These are phyloP conservation scores for Bolinopsis microptera DNA, from an alignment of 37 sponge, comb jelly and placozoan genomes.

Conservation along the genomic window DNA sequence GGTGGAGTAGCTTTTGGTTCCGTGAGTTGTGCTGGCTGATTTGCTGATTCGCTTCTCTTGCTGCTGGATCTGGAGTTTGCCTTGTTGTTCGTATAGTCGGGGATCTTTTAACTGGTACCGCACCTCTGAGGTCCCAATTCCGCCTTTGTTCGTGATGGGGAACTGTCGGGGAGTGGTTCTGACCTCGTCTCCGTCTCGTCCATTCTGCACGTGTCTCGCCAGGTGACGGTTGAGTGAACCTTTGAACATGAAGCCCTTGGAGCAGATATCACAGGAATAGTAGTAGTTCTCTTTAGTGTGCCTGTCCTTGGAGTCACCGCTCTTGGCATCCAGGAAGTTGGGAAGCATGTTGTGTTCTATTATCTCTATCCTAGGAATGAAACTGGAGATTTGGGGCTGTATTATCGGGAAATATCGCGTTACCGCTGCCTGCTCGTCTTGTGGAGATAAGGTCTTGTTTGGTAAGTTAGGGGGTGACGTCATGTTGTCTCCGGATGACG, in stretches of 20 bases:
- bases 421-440: slow-evolving; percentile 1
- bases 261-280: slow-evolving; percentile 23
- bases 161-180: neutral
- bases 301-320: neutral
- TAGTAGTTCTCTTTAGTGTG: slow-evolving; percentile 51
- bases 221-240: slow-evolving; percentile 39
- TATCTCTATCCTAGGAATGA: neutral
- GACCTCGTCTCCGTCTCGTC: neutral
- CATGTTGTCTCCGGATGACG: neutral
- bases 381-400: neutral
- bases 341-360: neutral
- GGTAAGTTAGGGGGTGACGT: neutral
- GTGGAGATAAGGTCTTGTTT: neutral
- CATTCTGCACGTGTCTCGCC: slow-evolving; percentile 29
- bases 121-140: neutral
- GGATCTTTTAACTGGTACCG: slow-evolving; percentile 50
- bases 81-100: slow-evolving; percentile 26
- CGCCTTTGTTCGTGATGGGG: neutral
- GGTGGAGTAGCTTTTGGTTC: neutral
- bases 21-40: neutral
- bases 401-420: slow-evolving; percentile 35
- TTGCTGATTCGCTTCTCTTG: neutral
- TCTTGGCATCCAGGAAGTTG: neutral
- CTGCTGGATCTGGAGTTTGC: neutral
- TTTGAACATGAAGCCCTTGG: slow-evolving; percentile 59